Evolutionary conservation across 2,888 invertebrate genomes (phyloP), one percentile per base, ranked within the genome.

Genomic region (Clusia tigrina): DNA sequence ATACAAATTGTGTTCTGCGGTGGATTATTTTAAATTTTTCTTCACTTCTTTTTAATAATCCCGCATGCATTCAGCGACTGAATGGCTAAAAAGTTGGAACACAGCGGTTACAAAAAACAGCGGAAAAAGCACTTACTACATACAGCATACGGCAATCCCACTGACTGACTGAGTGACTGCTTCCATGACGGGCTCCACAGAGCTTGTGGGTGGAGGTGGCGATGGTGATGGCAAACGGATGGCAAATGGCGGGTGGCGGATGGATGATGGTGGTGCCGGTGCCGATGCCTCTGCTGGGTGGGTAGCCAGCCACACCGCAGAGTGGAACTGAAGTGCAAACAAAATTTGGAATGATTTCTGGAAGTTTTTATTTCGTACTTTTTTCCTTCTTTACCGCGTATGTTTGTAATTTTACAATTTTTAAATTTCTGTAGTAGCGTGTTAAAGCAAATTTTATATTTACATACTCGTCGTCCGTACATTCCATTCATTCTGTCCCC

Each of bases 1-100:
- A 70, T 71, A 71, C 71, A 71, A 71, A 71, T 71, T 71, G 70
- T 71, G 68, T 71, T 69, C 62, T 68, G 69, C 57, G 66, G 68
- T 66, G 69, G 71, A 71, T 71, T 71, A 70, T 70, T 67, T 71
- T 70, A 24, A 62, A 56, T 62, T 63, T 67, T 64, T 54, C 25
- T 22, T 55, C 57, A 20, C 48, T 57, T 56, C 63, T 42, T 56
- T 64, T 56, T 64, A 38, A 53, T 42, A 54, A 60, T 57, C 46
- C 18, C 12, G 20, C 3, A 18, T 48, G 22, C 48, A 48, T 3
- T 42, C 9, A 42, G 48, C 48, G 18, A 48, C 6, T 9, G 42
- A 42, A 32, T 3, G 3, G 10, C 42, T n/a, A 42, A 42, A 42
- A 6, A 42, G 15, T 10, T 15, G 42, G n/a, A n/a, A 42, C 6